Conservation (phyloP, 2,797 vertebrate species). For the Sphaeramia orbicularis region DNA sequence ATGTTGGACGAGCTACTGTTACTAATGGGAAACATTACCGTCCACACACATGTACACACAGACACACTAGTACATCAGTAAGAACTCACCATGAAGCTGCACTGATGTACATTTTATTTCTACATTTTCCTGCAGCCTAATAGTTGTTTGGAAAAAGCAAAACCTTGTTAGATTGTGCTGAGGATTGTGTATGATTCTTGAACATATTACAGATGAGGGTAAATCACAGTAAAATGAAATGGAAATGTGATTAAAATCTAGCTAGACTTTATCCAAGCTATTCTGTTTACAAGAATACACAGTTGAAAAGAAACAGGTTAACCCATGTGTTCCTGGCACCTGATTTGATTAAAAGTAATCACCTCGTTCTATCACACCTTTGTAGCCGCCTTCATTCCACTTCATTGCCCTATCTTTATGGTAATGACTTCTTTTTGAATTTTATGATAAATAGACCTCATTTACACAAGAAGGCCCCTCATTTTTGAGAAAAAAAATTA, state of each 20-base stretch:
- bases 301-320: background rate
- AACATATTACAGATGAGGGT: conserved; percentile 9
- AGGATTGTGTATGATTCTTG: background rate
- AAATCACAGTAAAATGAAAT: background rate
- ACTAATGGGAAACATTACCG: conserved; percentile 63
- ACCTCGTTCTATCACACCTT: too few species aligned
- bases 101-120: conserved; percentile 7
- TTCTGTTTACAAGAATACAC: background rate
- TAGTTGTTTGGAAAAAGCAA: background rate
- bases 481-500: too few species aligned
- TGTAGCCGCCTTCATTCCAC: too few species aligned
- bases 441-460: too few species aligned
- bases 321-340: too few species aligned
- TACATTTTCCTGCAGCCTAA: background rate
- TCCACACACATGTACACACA: conserved; percentile 17
- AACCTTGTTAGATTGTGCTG: background rate
- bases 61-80: conserved; percentile 7
- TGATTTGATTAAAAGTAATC: too few species aligned
- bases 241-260: background rate
- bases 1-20: conserved; percentile 64
- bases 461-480: too few species aligned
- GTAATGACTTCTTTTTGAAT: too few species aligned
- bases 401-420: too few species aligned
- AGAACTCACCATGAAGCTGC: background rate
- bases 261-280: background rate